Evolutionary conservation across 1,140 invertebrate genomes (phyloP), one percentile per base, ranked within the genome.

Genomic region (Diploscapter pachys): DNA sequence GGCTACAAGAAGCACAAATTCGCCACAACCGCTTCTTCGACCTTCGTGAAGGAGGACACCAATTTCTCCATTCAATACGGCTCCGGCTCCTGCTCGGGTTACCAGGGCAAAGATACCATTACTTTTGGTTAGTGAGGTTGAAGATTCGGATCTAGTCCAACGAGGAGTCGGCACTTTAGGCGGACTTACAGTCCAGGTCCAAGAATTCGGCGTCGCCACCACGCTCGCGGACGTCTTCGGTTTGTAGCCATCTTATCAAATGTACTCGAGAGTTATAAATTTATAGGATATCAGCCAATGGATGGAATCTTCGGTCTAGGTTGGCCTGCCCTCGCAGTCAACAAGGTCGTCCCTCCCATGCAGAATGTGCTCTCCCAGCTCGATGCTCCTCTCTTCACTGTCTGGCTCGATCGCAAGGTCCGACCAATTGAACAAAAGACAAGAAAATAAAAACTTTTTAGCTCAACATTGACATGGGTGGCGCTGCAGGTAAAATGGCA

Each of bases 231-330:
- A 31, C 31, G 31, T 31, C 31, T 31, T 31, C 1, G 31, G 31
- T 31, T 31, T 31, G 31, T 31, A 31, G 31, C 31, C 31, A 31
- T 31, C 31, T 31, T 31, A 31, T 31, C 31, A 31, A 31, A 31
- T 31, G 31, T 31, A 31, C 31, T 31, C 31, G 31, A 31, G 31
- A 31, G 31, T 31, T 31, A 31, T 31, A 31, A 31, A 31, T 31
- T 31, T 31, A 31, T 31, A 31, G 80, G 80, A 48, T 72, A 81
- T 55, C 79, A 81, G 56, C 80, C 80, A 48, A 68, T 81, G 9
- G 80, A 81, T 75, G 80, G 80, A 64, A 81, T 81, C 69, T 62
- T 81, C 13, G 80, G 80, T 63, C 71, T 81, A 48, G 80, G 80
- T 67, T 81, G 80, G 80, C 80, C 80, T 31, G 57, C 77, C 53